These are phyloP conservation scores for silkworm (Bombyx mori) DNA, from an alignment of 1,140 invertebrate species.

Conservation along the genomic window DNA sequence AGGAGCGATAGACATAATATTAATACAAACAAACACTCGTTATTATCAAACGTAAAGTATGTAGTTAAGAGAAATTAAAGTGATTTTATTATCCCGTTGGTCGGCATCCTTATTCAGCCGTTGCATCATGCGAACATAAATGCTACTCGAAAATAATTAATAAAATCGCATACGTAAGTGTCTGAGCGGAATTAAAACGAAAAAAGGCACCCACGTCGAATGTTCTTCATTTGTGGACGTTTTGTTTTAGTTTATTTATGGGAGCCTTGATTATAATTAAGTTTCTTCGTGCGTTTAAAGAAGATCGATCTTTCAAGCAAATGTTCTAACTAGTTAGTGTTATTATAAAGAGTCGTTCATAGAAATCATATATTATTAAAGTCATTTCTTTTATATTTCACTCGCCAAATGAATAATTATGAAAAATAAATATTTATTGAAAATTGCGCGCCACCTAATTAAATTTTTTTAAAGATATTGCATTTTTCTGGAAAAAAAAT, in stretches of 20 bases:
- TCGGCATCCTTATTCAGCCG: conserved; percentile 40
- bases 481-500: no score
- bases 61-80: not conserved
- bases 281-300: no score
- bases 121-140: conserved; percentile 51
- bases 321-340: no score
- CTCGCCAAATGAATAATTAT: no score
- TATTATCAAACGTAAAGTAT: not conserved
- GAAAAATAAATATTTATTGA: no score
- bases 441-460: no score
- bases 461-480: no score
- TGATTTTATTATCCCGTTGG: not conserved
- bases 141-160: conserved; percentile 60
- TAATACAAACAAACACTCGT: not conserved
- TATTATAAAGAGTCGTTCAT: no score
- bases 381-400: no score
- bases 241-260: conserved; percentile 20
- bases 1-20: no score
- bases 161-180: conserved; percentile 56
- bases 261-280: not conserved
- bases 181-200: conserved; percentile 15
- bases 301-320: no score
- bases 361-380: no score
- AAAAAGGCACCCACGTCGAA: conserved; percentile 27
- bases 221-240: conserved; percentile 22